These are phyloP conservation scores for Diuraphis noxia DNA, from an alignment of 1,140 invertebrate species.

Conservation along the genomic window DNA sequence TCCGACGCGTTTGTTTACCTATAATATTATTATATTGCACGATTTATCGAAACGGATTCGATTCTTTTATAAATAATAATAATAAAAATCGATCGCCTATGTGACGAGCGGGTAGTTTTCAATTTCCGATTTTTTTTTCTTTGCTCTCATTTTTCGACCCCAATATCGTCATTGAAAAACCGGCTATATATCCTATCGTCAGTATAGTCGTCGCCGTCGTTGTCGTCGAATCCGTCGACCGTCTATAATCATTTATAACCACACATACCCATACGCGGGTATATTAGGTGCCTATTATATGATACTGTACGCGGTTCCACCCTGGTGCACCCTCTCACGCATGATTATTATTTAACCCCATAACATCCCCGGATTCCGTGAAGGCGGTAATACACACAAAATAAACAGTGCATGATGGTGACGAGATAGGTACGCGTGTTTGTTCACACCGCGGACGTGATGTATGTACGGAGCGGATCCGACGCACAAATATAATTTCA, in stretches of 20 bases:
- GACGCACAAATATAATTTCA: too few relatives aligned
- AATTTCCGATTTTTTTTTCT: not conserved
- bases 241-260: conserved; percentile 6
- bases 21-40: not conserved
- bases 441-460: not conserved
- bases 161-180: not conserved
- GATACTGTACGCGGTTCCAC: too few relatives aligned
- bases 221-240: not conserved
- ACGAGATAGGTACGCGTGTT: not conserved
- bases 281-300: too few relatives aligned
- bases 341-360: not conserved
- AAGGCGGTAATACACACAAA: conserved; percentile 9
- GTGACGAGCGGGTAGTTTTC: not conserved
- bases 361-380: too few relatives aligned
- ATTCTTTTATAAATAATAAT: conserved; percentile 9
- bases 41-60: not conserved
- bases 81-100: too few relatives aligned
- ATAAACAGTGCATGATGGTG: not conserved
- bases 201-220: too few relatives aligned
- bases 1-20: not conserved
- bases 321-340: not conserved
- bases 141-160: too few relatives aligned
- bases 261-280: too few relatives aligned
- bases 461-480: not conserved
- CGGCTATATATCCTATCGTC: too few relatives aligned